Conservation (phyloP, 2,113 vertebrate genomes). For the Equus quagga region DNA sequence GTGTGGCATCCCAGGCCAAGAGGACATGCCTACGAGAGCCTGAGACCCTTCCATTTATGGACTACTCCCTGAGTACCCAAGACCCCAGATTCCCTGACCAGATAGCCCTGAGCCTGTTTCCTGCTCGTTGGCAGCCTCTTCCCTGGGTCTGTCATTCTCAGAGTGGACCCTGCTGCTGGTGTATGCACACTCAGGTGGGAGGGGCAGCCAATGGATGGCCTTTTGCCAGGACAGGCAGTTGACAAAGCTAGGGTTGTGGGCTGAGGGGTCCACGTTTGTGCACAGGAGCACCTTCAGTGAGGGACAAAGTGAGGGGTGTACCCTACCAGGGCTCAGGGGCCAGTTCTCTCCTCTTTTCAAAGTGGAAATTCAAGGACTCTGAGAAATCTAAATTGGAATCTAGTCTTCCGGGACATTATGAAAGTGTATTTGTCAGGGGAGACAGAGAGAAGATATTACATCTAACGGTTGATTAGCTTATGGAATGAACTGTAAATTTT, state of each 20-base stretch:
- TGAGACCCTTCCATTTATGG: too few relatives aligned
- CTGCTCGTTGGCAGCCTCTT: background rate
- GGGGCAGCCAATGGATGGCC: background rate
- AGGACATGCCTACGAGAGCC: background rate
- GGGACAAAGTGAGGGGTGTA: rapidly evolving
- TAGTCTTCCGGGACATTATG: background rate
- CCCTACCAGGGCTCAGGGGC: background rate
- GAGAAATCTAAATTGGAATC: background rate
- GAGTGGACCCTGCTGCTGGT: background rate
- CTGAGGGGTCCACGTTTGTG: rapidly evolving
- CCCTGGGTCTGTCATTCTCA: background rate
- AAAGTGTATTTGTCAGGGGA: background rate
- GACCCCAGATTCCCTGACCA: background rate
- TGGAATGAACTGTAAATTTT: background rate
- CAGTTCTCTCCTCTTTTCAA: background rate
- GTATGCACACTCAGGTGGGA: rapidly evolving
- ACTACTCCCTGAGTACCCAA: background rate
- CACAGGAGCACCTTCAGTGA: background rate
- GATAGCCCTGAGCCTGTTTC: background rate
- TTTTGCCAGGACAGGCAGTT: rapidly evolving
- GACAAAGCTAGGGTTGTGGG: background rate
- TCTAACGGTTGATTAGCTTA: background rate
- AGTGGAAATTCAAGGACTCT: background rate
- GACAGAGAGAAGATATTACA: background rate
- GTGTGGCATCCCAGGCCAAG: background rate